Conservation (phyloP, 30 jellyfish, hydroid and myxozoan species). For the Phacellophora camtschatica region DNA sequence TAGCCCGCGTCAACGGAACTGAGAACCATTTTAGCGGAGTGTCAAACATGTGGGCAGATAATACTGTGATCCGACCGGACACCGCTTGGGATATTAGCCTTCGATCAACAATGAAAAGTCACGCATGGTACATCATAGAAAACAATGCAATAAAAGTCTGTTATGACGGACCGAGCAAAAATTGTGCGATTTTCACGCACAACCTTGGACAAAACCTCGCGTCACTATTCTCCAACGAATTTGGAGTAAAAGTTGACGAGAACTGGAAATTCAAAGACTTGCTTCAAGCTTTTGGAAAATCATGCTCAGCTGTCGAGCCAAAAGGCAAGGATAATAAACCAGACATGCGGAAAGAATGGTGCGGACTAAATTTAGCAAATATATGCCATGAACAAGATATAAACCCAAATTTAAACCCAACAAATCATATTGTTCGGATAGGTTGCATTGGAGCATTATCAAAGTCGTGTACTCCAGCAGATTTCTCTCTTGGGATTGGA, state of each 20-base stretch:
- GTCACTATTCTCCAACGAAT: constrained; percentile 76
- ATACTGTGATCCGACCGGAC: constrained; percentile 86
- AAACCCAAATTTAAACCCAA: constrained; percentile 95
- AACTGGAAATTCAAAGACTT: constrained; percentile 87
- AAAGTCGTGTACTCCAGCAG: constrained; percentile 97
- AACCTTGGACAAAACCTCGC: constrained; percentile 81
- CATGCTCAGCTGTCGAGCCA: constrained; percentile 61
- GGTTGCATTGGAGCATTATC: constrained; percentile 95
- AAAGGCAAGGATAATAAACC: not conserved
- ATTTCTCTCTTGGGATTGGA: constrained; percentile 89
- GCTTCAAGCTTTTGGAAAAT: constrained; percentile 83
- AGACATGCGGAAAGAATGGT: constrained; percentile 80
- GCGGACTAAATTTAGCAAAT: constrained; percentile 95
- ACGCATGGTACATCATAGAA: constrained; percentile 89
- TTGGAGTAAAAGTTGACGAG: constrained; percentile 87
- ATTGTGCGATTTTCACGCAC: constrained; percentile 96
- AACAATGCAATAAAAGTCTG: constrained; percentile 93
- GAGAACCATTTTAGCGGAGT: constrained; percentile 95
- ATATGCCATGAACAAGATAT: constrained; percentile 97
- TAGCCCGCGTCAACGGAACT: constrained; percentile 97
- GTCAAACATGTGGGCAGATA: constrained; percentile 97
- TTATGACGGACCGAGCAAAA: constrained; percentile 86
- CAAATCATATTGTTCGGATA: constrained; percentile 95
- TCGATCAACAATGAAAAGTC: constrained; percentile 86
- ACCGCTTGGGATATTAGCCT: constrained; percentile 78